Evolutionary conservation across 2,113 vertebrate genomes (phyloP), one percentile per base, ranked within the genome.

Genomic region (Syngnathus floridae): DNA sequence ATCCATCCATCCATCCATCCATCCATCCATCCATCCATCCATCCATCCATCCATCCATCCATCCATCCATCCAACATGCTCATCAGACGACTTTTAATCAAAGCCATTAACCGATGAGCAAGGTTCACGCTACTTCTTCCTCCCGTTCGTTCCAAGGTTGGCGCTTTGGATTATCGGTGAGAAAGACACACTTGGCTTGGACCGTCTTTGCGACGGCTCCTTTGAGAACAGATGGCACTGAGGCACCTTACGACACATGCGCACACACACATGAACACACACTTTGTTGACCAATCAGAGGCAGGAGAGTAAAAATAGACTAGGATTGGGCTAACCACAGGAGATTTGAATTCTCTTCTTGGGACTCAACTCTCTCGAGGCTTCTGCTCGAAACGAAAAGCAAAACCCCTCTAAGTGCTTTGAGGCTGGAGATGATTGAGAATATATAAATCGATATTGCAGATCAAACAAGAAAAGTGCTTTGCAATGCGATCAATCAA

Each of bases 141-240:
- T 62, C 51, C 31, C 40, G 0, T 52, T 51, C 16, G 35, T 60
- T 8, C 19, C 57, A 59, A 21, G 19, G 37, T 59, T 59, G 43
- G 77, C 67, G 62, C 79, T 86, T 75, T 81, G 71, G 71, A 82
- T 83, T 31, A 3, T 80, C 70, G 64, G 58, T 64, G 45, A 79
- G 67, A 74, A 69, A 70, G 69, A 66, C 64, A 61, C 65, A 59
- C 72, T 62, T 78, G 83, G 81, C 65, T 78, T 83, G 81, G 84
- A 82, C 75, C 60, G 65, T 76, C 66, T 67, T 79, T 69, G 77
- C 65, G 73, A 76, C 61, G 11, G 75, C 81, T 85, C 75, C 68
- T 75, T 70, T 77, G 70, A 86, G 80, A 78, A 71, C 90, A 91
- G 90, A 91, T 91, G 90, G 90, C 77, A 80, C 73, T 76, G 73